phyloP scores from a whole-genome alignment of 2,888 invertebrate genomes.

The Electrophaes corylata region DNA sequence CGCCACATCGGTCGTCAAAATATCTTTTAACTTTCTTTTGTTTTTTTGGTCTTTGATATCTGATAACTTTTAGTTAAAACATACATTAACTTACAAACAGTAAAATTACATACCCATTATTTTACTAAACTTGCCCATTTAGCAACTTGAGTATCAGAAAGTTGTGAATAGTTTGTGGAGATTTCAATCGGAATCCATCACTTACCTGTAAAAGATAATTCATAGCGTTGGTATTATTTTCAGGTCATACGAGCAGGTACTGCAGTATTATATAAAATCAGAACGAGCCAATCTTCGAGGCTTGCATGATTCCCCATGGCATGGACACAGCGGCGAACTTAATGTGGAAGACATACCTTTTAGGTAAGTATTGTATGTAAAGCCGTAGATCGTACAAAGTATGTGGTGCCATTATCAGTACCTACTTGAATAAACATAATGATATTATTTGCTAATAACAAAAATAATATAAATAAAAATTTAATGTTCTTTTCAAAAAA shows the following conservation, averaged over 20 bases:
- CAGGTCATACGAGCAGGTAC: conserved; percentile 85
- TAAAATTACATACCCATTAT: too few relatives aligned
- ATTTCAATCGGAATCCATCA: background rate
- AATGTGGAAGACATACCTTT: conserved; percentile 86
- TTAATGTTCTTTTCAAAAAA: too few relatives aligned
- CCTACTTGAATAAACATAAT: too few relatives aligned
- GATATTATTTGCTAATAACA: background rate
- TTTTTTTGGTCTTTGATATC: too few relatives aligned
- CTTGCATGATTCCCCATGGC: conserved; percentile 79
- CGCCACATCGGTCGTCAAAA: too few relatives aligned
- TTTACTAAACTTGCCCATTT: conserved; percentile 10
- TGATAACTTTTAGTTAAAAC: background rate
- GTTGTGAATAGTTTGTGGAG: background rate
- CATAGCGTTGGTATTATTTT: conserved; percentile 25
- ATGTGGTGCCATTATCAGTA: background rate
- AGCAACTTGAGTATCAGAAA: background rate
- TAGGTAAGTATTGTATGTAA: conserved; percentile 54
- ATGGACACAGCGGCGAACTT: conserved; percentile 85
- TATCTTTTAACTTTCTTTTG: too few relatives aligned
- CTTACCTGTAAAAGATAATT: conserved; percentile 21
- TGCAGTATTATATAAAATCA: conserved; percentile 86
- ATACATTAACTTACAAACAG: too few relatives aligned
- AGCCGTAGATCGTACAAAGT: background rate
- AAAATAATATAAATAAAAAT: too few relatives aligned
- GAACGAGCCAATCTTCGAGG: conserved; percentile 81